Evolutionary conservation across 2,113 vertebrate species (phyloP), one percentile per base, ranked within the genome.

Genomic region (Marmota flaviventris): DNA sequence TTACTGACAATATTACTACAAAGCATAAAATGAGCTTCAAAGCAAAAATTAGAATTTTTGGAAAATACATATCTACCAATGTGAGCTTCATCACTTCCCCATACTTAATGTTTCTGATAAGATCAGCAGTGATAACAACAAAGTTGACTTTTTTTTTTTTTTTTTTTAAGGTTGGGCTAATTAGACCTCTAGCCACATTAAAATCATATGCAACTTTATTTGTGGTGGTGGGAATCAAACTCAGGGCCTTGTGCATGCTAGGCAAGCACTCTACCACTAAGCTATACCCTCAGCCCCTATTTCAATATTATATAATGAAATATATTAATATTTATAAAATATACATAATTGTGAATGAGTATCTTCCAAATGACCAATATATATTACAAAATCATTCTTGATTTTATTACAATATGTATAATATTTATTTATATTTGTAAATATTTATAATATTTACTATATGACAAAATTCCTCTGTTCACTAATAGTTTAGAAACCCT

Each of bases 401-500:
- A 45, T 45, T 45, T 45, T 45, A 45, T 45, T 45, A 45, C 45
- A 45, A 45, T 45, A 45, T 45, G 8, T 45, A 45, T 45, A 45
- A 8, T 45, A 45, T 45, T 45, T 45, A 45, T 45, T 45, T 45
- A 45, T 9, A 45, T 45, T 45, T 45, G 8, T 45, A 45, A 45
- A 45, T 45, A 45, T 45, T 45, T 45, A 45, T 45, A 45, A 45
- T 45, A 45, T 45, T 45, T 45, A 45, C 45, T 45, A 45, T 45
- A 45, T 45, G 8, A 45, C 45, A 45, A 45, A 45, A 61, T 91
- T 77, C 61, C 32, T 91, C 45, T 86, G 39, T 53, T 94, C 39
- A 96, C 29, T 61, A 78, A 65, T 42, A 93, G 22, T 67, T 95
- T 89, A 91, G 84, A 96, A 83, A 75, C 10, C 27, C 39, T 77